A percentile compares a stretch with the other conserved stretches of the same genome.
Evolutionary conservation across 2,888 invertebrate species (phyloP).

Genomic region (Epirrhoe alternata): DNA sequence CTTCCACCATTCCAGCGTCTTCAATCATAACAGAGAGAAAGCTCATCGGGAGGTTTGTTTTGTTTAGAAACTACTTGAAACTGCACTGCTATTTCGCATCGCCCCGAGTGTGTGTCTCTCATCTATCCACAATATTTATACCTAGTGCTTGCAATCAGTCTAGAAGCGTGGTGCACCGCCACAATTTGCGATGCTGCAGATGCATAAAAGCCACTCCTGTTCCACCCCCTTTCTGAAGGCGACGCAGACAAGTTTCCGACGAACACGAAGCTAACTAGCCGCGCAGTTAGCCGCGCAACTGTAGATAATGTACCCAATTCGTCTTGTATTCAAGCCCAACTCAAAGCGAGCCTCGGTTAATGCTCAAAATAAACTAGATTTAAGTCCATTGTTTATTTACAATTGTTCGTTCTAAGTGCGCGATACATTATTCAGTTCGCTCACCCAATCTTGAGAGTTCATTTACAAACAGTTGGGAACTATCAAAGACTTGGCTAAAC

Average conservation of each 20-base stretch:
- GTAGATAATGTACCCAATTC: slow-evolving; percentile 70
- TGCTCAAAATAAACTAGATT: slow-evolving; percentile 58
- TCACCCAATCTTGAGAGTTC: slow-evolving; percentile 37
- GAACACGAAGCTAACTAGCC: slow-evolving; percentile 69
- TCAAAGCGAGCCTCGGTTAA: slow-evolving; percentile 52
- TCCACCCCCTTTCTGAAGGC: slow-evolving; percentile 57
- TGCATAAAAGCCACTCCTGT: slow-evolving; percentile 65
- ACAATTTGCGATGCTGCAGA: slow-evolving; percentile 65
- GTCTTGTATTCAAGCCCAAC: slow-evolving; percentile 66
- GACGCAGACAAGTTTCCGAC: slow-evolving; percentile 66
- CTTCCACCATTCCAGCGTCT: slow-evolving; percentile 27
- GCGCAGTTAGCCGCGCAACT: slow-evolving; percentile 61
- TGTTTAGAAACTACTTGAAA: slow-evolving; percentile 50
- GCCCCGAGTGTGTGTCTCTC: slow-evolving; percentile 37
- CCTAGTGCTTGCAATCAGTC: slow-evolving; percentile 60
- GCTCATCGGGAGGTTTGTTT: slow-evolving; percentile 40
- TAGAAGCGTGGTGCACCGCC: slow-evolving; percentile 59
- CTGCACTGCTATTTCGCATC: slow-evolving; percentile 48
- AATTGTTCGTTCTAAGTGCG: slow-evolving; percentile 49
- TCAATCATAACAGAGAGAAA: slow-evolving; percentile 37
- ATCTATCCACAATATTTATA: slow-evolving; percentile 45
- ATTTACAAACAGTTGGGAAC: slow-evolving; percentile 39
- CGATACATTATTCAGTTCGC: slow-evolving; percentile 47
- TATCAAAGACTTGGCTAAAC: slow-evolving; percentile 47
- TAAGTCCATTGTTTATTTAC: slow-evolving; percentile 56